Evolutionary conservation across 2,113 vertebrate species (phyloP), one percentile per base, ranked within the genome.

Genomic region (Genyomyrus donnyi): DNA sequence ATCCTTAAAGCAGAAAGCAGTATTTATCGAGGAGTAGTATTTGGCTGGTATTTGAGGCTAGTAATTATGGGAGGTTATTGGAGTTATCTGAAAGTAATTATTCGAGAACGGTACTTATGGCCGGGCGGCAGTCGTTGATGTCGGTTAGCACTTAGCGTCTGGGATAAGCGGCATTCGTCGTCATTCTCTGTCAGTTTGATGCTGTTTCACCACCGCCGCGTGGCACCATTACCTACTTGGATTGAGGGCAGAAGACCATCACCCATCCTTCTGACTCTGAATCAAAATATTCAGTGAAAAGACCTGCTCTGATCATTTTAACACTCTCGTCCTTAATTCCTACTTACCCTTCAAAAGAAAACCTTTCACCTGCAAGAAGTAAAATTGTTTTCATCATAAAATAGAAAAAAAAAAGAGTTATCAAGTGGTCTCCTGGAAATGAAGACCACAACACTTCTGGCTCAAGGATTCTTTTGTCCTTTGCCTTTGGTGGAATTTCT

Each of bases 291-390:
- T 87, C 5, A 58, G 52, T 5, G 86, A 87, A 87, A 17, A 31
- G 86, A 24, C 56, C 56, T n/a, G 24, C 31, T 87, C 24, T 87
- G 27, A 49, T 50, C n/a, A 58, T 58, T 87, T 35, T 35, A 53
- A 39, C 27, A 87, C 7, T 21, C 11, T 21, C 11, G 7, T 87
- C n/a, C 48, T 86, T 50, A 50, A 86, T 86, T 27, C 46, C 52
- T 87, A 87, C 86, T 42, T 3, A 31, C 56, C 86, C 86, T 87
- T 85, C 45, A 85, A 48, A 49, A 85, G 39, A 48, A 85, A 50
- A 49, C 45, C 9, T 39, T 53, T 87, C 86, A 56, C 49, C 50
- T n/a, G 15, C 17, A 39, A 56, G 7, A 85, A 85, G 19, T 48
- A 24, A 48, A 56, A 53, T 58, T 35, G 31, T 27, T 58, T 87